These are phyloP conservation scores for Brachyhypopomus gauderio DNA, from an alignment of 2,113 vertebrate genomes.

Conservation along the genomic window DNA sequence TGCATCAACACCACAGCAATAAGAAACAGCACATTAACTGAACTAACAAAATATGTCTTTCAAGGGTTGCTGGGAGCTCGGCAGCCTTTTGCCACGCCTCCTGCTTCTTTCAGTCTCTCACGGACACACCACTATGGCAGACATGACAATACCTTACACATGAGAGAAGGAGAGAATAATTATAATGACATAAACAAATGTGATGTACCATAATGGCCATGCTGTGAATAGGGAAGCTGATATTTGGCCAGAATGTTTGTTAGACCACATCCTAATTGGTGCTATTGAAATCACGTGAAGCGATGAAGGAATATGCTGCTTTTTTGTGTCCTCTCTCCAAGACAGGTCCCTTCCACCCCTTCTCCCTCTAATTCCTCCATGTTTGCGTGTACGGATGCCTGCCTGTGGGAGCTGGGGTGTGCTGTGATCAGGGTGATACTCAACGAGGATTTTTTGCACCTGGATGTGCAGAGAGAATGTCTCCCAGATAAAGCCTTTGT, in stretches of 20 bases:
- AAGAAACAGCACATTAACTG: no score
- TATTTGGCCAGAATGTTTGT: slow-evolving; percentile 46
- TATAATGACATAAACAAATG: slow-evolving; percentile 7
- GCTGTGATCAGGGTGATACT: slow-evolving; percentile 24
- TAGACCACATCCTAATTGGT: slow-evolving; percentile 50
- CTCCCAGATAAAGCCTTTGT: slow-evolving; percentile 52
- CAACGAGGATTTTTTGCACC: slow-evolving; percentile 47
- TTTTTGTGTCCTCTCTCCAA: slow-evolving; percentile 37
- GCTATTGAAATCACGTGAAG: slow-evolving; percentile 45
- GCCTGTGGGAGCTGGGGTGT: slow-evolving; percentile 1
- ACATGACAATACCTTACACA: no score
- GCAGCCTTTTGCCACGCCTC: no score
- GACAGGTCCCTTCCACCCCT: slow-evolving; percentile 21
- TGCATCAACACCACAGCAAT: no score
- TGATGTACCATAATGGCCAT: background rate
- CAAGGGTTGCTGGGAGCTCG: no score
- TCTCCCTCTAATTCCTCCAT: slow-evolving; percentile 30
- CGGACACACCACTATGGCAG: no score
- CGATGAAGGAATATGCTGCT: slow-evolving; percentile 53
- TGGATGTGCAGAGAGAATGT: slow-evolving; percentile 50
- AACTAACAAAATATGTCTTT: no score
- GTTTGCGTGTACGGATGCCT: slow-evolving; percentile 26
- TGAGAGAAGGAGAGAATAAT: slow-evolving; percentile 6
- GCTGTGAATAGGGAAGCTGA: slow-evolving; percentile 29
- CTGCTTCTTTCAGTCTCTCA: no score